Conservation (phyloP, 1,140 invertebrate genomes). For the Drosophila takahashii region DNA sequence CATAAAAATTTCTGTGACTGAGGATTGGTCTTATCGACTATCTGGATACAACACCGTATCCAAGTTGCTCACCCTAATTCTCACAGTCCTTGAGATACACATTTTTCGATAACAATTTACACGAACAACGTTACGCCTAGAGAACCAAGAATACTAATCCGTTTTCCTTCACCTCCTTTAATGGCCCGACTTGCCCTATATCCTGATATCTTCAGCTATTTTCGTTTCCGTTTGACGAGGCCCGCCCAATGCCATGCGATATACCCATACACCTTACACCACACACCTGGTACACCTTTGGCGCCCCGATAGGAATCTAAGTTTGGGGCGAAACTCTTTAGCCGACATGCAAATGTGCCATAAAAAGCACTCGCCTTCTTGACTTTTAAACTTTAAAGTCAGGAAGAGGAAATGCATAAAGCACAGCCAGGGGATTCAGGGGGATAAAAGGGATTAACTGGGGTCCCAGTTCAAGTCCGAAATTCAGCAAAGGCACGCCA, state of each 20-base stretch:
- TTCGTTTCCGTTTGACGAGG: slow-evolving; percentile 47
- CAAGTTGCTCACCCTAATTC: not conserved
- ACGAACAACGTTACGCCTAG: slow-evolving; percentile 28
- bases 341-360: slow-evolving; percentile 66
- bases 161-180: slow-evolving; percentile 30
- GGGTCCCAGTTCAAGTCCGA: slow-evolving; percentile 8
- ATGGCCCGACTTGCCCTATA: slow-evolving; percentile 38
- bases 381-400: slow-evolving; percentile 79
- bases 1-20: not conserved
- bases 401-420: slow-evolving; percentile 56
- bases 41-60: not conserved
- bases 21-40: not conserved
- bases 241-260: slow-evolving; percentile 56
- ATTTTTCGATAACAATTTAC: slow-evolving; percentile 18
- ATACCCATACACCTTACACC: slow-evolving; percentile 6
- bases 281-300: slow-evolving; percentile 8
- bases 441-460: slow-evolving; percentile 16
- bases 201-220: slow-evolving; percentile 48
- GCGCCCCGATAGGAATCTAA: slow-evolving; percentile 64
- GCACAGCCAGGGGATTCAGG: not conserved
- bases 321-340: slow-evolving; percentile 46
- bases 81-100: slow-evolving; percentile 4
- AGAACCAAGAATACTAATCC: slow-evolving; percentile 13
- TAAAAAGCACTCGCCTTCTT: slow-evolving; percentile 50
- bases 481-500: slow-evolving; percentile 67